Base-by-base conservation (phyloP, 1,140 invertebrate species). In the Antheraea pernyi region DNA sequence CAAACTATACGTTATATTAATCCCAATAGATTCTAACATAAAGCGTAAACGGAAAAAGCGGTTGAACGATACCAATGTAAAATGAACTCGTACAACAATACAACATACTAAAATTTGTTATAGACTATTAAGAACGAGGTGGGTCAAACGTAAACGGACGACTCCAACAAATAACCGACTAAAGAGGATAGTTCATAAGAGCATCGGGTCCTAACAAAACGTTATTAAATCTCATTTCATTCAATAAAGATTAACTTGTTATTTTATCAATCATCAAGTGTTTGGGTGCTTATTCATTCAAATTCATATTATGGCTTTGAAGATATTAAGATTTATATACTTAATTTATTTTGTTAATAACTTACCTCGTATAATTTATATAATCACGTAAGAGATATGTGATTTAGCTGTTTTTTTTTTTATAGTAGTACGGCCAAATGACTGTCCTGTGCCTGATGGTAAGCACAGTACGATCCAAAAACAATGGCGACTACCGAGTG, bases 171-270 rank as follows among this genome's bases (percentile, higher is more conserved):
- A 79, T 74, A 83, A 76, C 79, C 72, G 67, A 82, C 81, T n/a
- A 84, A 81, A 81, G 79, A 84, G 73, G 71, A 75, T 81, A 71
- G 79, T 86, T 82, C 83, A 89, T 83, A 87, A 84, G 86, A 83
- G 82, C 87, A 88, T 79, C 79, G 72, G 76, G 65, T 70, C 78
- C 77, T 80, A 84, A 88, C 81, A 86, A 86, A 89, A 89, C 83
- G 82, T 89, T 89, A 88, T 89, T 89, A 89, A 87, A 89, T 88
- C 85, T 84, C 67, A 83, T 83, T 86, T 82, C 66, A 70, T 70
- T 61, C 9, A 53, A 53, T 53, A 53, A 53, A 53, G 16, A 53
- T 16, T 48, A 48, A 3, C 46, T 48, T 48, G 46, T 48, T 48
- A 48, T 48, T 10, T 48, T 48, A 48, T 48, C 13, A 11, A 48